Conservation (phyloP, 2,113 vertebrate species). For the Phalacrocorax carbo region DNA sequence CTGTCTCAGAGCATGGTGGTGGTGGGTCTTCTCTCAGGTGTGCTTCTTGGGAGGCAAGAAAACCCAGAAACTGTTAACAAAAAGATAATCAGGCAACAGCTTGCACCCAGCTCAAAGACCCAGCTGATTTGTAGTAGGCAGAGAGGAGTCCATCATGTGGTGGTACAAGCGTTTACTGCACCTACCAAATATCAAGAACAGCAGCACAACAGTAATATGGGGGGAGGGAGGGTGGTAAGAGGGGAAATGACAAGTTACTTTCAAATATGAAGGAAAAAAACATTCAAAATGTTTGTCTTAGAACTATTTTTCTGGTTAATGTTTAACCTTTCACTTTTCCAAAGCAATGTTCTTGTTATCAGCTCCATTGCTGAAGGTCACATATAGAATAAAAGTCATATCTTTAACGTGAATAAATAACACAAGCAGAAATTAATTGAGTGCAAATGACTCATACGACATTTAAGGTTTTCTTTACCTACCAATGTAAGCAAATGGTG, state of each 20-base stretch:
- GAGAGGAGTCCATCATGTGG: not conserved
- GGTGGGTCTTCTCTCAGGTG: not conserved
- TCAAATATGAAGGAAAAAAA: constrained; percentile 50
- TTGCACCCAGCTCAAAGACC: not conserved
- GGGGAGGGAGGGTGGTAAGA: not conserved
- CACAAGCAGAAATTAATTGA: constrained; percentile 60
- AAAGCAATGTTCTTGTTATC: constrained; percentile 69
- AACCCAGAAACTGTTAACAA: not conserved
- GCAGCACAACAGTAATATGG: not conserved
- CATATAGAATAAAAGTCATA: constrained; percentile 64
- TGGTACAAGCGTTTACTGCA: not conserved
- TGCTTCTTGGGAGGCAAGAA: not conserved
- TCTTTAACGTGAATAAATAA: constrained; percentile 66
- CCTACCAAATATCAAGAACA: not conserved
- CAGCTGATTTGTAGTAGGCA: not conserved
- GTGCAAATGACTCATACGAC: constrained; percentile 39
- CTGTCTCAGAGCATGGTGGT: not conserved
- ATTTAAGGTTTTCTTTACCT: constrained; percentile 68
- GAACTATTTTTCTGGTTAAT: constrained; percentile 71
- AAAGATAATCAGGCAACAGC: not conserved
- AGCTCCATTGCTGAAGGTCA: constrained; percentile 64
- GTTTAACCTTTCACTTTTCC: constrained; percentile 66
- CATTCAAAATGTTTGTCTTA: constrained; percentile 71
- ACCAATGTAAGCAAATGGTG: constrained; percentile 67
- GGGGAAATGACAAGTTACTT: constrained; percentile 20